phyloP scores from a whole-genome alignment of 2,113 vertebrate species.

The Misgurnus mizolepis region DNA sequence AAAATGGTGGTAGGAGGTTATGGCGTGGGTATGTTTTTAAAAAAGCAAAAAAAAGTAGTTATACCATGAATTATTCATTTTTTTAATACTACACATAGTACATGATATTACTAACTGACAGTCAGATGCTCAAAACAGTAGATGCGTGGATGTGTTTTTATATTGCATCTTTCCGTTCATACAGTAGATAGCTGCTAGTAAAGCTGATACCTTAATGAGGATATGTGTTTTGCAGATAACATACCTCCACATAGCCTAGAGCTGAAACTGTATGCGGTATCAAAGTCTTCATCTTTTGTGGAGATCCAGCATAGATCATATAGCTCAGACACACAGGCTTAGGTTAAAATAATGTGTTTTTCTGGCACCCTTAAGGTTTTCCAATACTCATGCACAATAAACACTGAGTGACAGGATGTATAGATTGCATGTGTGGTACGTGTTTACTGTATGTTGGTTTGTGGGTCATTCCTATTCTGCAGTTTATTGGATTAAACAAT shows the following conservation, averaged over 20 bases:
- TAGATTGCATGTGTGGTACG: background rate
- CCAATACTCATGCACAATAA: background rate
- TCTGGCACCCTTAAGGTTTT: constrained; percentile 34
- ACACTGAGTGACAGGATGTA: background rate
- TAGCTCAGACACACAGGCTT: background rate
- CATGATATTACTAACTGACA: no score
- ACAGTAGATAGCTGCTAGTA: background rate
- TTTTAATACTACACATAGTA: no score
- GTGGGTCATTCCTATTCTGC: no score
- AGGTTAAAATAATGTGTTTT: constrained; percentile 4
- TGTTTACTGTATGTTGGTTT: background rate
- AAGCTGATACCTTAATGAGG: constrained; percentile 20
- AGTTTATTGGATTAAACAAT: no score
- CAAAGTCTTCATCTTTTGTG: constrained; percentile 16
- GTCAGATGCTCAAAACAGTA: no score
- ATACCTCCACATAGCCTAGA: background rate
- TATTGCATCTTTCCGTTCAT: no score
- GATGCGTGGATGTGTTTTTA: no score
- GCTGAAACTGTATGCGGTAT: constrained; percentile 14
- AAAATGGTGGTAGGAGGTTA: background rate
- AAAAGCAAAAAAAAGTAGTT: background rate
- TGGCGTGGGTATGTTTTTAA: background rate
- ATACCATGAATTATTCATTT: no score
- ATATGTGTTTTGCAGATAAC: background rate
- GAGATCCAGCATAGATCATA: constrained; percentile 21